Conservation (phyloP, 1,140 invertebrate species). For the Lepidurus apus region DNA sequence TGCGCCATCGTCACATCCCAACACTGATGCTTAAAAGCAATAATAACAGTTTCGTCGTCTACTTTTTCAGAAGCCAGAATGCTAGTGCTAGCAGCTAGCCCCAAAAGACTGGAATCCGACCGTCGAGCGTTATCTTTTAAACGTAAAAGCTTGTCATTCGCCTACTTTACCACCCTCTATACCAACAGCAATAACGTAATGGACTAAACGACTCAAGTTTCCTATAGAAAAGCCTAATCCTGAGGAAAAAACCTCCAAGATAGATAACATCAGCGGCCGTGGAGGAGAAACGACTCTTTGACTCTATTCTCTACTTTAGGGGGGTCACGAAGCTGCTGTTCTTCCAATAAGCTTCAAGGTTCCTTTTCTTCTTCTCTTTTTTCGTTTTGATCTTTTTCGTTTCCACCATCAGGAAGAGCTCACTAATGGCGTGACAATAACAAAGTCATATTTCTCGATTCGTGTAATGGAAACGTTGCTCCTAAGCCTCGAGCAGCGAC, state of each 20-base stretch:
- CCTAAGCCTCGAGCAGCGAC: not conserved
- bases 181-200: conserved; percentile 9
- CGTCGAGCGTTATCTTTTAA: not conserved
- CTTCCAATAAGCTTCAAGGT: conserved; percentile 1
- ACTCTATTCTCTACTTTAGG: not conserved
- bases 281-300: not conserved
- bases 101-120: not conserved
- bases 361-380: not conserved
- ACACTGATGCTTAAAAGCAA: not conserved
- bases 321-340: not conserved
- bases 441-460: not conserved
- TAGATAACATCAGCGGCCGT: not conserved
- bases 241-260: not conserved
- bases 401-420: not conserved
- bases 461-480: not conserved
- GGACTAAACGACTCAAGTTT: conserved; percentile 15
- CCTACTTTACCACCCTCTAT: conserved; percentile 1
- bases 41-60: not conserved
- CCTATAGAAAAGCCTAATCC: not conserved
- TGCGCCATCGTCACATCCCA: not conserved
- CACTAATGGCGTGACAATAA: conserved; percentile 5
- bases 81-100: too few species aligned
- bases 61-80: not conserved
- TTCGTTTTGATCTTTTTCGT: too few species aligned
- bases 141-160: conserved; percentile 19